Evolutionary conservation across 2,888 invertebrate species (phyloP).

Genomic region (Tortrix viridana): DNA sequence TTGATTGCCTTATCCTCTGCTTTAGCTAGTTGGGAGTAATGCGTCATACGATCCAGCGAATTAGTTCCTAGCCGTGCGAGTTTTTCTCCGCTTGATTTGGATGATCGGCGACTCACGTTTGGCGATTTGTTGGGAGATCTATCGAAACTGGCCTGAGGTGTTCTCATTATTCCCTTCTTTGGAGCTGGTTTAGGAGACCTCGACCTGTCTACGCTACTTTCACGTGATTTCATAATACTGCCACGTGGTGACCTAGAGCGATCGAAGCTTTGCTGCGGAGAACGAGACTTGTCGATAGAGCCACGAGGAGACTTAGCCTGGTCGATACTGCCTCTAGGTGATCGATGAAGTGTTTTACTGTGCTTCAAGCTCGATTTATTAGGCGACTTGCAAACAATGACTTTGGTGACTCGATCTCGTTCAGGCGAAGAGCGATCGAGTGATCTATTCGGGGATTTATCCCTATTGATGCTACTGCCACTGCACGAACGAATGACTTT

Average conservation of each 20-base stretch:
- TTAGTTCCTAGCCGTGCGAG: conserved; percentile 77
- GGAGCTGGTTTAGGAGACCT: conserved; percentile 78
- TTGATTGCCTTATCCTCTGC: conserved; percentile 80
- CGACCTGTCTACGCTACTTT: conserved; percentile 73
- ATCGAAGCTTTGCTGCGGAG: conserved; percentile 85
- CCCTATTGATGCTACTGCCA: conserved; percentile 76
- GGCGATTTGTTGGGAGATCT: conserved; percentile 78
- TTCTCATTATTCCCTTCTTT: conserved; percentile 81
- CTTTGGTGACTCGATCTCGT: conserved; percentile 77
- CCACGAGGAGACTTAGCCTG: conserved; percentile 80
- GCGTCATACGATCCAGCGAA: conserved; percentile 76
- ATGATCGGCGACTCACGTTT: conserved; percentile 72
- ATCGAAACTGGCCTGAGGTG: conserved; percentile 79
- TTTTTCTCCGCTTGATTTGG: conserved; percentile 73
- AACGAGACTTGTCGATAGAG: conserved; percentile 83
- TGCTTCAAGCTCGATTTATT: conserved; percentile 78
- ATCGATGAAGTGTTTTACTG: conserved; percentile 71
- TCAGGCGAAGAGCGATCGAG: conserved; percentile 65
- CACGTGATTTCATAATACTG: conserved; percentile 78
- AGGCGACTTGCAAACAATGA: conserved; percentile 80
- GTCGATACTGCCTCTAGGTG: conserved; percentile 83
- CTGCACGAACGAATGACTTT: conserved; percentile 84
- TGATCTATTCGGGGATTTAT: conserved; percentile 71
- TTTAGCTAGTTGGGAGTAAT: conserved; percentile 79
- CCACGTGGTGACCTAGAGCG: conserved; percentile 76